Percentiles rank a stretch among this genome's conserved stretches.
Conservation (phyloP, 2,888 invertebrate species). For the Axea sp. region DNA sequence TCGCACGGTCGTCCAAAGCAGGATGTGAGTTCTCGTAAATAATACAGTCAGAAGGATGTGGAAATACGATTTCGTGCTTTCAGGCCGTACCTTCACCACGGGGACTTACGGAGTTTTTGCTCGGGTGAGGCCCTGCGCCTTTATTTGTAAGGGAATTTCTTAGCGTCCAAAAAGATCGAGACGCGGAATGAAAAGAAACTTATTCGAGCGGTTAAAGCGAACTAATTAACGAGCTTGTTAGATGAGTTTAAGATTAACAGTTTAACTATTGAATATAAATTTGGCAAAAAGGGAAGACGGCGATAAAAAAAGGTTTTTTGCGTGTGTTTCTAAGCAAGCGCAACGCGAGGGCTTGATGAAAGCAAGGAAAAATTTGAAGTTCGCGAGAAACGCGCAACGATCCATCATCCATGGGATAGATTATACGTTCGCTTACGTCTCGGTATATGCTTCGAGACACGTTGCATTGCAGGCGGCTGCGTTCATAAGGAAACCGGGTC, state of each 20-base stretch:
- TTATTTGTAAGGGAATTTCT: too few species aligned
- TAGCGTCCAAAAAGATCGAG: too few species aligned
- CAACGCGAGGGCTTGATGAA: constrained; percentile 9
- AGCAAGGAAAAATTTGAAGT: constrained; percentile 25
- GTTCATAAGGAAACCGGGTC: constrained; percentile 52
- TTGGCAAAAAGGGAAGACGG: background rate
- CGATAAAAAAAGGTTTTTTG: constrained; percentile 8
- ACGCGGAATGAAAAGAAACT: background rate
- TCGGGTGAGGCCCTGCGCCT: too few species aligned
- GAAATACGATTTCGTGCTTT: too few species aligned
- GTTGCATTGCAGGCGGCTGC: constrained; percentile 23
- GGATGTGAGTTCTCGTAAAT: too few species aligned
- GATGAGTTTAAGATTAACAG: constrained; percentile 9
- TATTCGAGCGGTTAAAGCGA: constrained; percentile 1
- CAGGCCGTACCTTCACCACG: too few species aligned
- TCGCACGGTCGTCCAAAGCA: too few species aligned
- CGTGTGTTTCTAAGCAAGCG: constrained; percentile 7
- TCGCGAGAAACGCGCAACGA: constrained; percentile 21
- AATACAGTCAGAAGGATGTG: too few species aligned
- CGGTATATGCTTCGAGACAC: constrained; percentile 14
- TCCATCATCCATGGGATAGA: constrained; percentile 42
- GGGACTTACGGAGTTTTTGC: too few species aligned
- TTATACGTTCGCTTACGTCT: constrained; percentile 24
- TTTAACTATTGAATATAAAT: constrained; percentile 7
- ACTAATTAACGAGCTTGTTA: constrained; percentile 22